Conservation (phyloP, 2,888 invertebrate species). For the Torymus texanus region DNA sequence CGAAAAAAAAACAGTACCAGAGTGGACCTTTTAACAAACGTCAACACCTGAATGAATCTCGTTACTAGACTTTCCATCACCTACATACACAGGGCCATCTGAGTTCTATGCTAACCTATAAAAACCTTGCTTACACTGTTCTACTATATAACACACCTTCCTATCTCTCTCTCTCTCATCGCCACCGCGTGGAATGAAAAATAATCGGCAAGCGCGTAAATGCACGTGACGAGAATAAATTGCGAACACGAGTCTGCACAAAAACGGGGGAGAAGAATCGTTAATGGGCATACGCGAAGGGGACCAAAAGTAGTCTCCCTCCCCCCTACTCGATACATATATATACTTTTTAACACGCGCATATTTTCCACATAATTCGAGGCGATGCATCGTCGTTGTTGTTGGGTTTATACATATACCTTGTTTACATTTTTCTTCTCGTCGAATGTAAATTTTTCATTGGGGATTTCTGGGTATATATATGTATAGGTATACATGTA, state of each 20-base stretch:
- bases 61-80: conserved; percentile 4
- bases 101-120: too few relatives aligned
- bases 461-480: neutral
- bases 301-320: too few relatives aligned
- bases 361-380: conserved; percentile 5
- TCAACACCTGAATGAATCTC: neutral
- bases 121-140: too few relatives aligned
- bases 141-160: too few relatives aligned
- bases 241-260: neutral
- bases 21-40: neutral
- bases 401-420: neutral
- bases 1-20: too few relatives aligned
- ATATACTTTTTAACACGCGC: too few relatives aligned
- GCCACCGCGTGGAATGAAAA: neutral
- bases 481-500: too few relatives aligned
- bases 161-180: too few relatives aligned
- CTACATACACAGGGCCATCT: too few relatives aligned
- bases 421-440: conserved; percentile 13
- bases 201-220: conserved; percentile 18
- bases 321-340: too few relatives aligned
- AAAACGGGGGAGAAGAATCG: neutral
- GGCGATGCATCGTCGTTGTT: neutral
- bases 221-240: conserved; percentile 33
- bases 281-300: conserved; percentile 2
- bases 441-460: conserved; percentile 31